Evolutionary conservation across 2,113 vertebrate genomes (phyloP), one percentile per base, ranked within the genome.

Genomic region (Galbula dea): DNA sequence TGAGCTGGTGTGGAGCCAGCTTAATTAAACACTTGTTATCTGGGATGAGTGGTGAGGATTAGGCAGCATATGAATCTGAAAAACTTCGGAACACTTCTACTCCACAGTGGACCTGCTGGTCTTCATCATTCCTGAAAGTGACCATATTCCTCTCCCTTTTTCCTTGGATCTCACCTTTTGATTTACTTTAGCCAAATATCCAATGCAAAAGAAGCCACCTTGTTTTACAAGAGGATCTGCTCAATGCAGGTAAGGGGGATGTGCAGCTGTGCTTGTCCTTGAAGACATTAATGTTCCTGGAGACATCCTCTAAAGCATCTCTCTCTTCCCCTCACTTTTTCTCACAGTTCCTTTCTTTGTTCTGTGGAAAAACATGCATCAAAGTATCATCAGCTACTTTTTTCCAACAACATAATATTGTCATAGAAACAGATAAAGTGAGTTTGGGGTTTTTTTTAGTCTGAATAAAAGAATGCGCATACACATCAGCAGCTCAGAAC

Each of bases 351-450:
- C n/a, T 93, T 89, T 91, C 75, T 90, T 84, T 86, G 72, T 86
- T 83, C 29, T 87, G 46, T 86, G 23, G 49, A 94, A 58, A 51
- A 77, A 59, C 57, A 78, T 10, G 30, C 94, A 96, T 96, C 86
- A 90, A 76, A 94, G 74, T 84, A 90, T 84, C 90, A 88, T 95
- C 95, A 93, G 46, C 79, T 95, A 92, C 89, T 94, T 97, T 61
- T 93, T 95, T 83, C 76, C 89, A 92, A 46, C 58, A 91, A 58
- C 16, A 48, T 34, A 54, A 51, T 66, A 57, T 93, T 96, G 86
- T 86, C 89, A 89, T 46, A 82, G 81, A 68, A 94, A 77, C 80
- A 89, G 65, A 82, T 73, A 34, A 49, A 89, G 49, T 73, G 83
- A 95, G 24, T 94, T 65, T 65, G 61, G 61, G 26, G 3, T 30